Base-by-base conservation (phyloP, 1,140 invertebrate genomes). In the Archegozetes longisetosus region DNA sequence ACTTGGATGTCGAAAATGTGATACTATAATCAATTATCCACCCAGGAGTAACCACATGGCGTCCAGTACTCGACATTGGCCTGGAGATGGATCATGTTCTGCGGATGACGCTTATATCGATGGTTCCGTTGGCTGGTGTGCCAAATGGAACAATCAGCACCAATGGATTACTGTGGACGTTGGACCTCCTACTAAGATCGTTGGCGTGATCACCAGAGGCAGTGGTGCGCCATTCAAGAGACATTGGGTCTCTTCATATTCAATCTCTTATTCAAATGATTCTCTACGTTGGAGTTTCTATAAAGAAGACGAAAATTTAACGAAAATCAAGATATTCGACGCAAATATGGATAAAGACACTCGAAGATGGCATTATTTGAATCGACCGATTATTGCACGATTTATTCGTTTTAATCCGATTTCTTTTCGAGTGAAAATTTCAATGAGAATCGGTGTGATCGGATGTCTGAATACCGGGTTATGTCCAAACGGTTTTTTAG, bases 101-200 rank as follows among this genome's bases (percentile, higher is more conserved):
- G 75, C 78, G 0, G 74, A 77, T 61, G 76, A 79, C 65, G 77
- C 74, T 23, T 73, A 77, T 57, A 73, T 79, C 52, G 67, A 77
- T 52, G 77, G 75, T 55, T 73, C 74, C 55, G 74, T 76, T 55
- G 78, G 71, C 3, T 80, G 78, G 78, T 79, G 78, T 66, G 72
- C 78, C 3, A 73, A 73, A 60, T 72, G 73, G 60, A 73, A 74
- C 53, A 74, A 77, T 63, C 70, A 77, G 79, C 67, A 70, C 9
- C 76, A 79, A 62, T 80, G 79, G 79, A 67, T 80, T 3, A 77
- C 79, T 66, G 71, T 78, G 27, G 78, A 80, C 65, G 66, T 80
- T 12, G 78, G 78, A 1, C 77, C 77, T 2, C 77, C 78, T 0
- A 76, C 75, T 22, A 68, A 72, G 24, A 71, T 80, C 3, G 78